Conservation (phyloP, 2,888 invertebrate species). For the Heliconius hortense region DNA sequence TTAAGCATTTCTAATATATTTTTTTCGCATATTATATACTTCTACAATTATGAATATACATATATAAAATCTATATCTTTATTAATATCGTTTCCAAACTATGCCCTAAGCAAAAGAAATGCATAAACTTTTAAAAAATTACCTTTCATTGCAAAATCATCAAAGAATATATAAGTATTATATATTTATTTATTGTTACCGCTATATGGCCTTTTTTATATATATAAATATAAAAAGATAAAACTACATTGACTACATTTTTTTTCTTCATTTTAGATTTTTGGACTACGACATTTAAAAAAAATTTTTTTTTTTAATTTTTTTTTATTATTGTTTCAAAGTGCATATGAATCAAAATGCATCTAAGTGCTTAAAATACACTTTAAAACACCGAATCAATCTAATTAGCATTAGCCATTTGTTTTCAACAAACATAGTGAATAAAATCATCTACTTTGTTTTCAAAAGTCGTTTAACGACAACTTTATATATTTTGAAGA, state of each 20-base stretch:
- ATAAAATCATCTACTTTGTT: neutral
- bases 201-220: no score
- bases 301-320: no score
- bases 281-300: neutral
- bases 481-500: neutral
- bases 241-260: no score
- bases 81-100: neutral
- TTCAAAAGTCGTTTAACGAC: neutral
- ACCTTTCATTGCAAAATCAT: neutral
- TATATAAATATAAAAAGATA: no score
- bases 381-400: neutral
- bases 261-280: no score
- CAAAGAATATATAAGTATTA: no score
- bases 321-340: neutral
- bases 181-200: no score
- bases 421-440: neutral
- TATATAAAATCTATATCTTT: neutral
- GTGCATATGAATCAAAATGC: neutral
- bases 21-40: neutral
- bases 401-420: neutral
- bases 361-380: no score
- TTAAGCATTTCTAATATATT: slow-evolving; percentile 7
- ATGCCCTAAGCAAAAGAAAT: neutral
- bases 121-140: slow-evolving; percentile 1
- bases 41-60: neutral